Base-by-base conservation (phyloP, 2,797 vertebrate genomes). In the Lutra lutra region DNA sequence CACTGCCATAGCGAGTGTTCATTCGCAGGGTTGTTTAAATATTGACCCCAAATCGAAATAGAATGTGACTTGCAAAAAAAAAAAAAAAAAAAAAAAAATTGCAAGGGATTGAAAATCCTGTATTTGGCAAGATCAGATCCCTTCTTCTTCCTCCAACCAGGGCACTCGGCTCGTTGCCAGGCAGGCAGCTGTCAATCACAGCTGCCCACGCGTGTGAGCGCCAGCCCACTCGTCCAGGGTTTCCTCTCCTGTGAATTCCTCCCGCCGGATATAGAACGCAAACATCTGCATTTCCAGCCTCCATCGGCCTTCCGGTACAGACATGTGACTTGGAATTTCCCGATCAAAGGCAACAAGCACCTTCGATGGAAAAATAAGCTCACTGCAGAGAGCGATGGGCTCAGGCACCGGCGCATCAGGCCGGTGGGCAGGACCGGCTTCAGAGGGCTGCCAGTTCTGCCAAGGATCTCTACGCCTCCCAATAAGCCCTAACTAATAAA, bases 41-140 rank as follows among this genome's bases (percentile, higher is more conserved):
- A 84, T 91, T 94, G 82, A 20, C 38, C 54, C 56, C 8, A 48
- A 27, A 64, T 62, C 68, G 73, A 78, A 98, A 91, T 58, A 86
- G 20, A 51, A 79, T 27, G 27, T 43, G 60, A 79, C 64, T 75
- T 73, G 35, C 73, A 86, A 54, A 68, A 35, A 20, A 70, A 25
- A 32, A 40, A 40, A 40, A n/a, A n/a, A n/a, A n/a, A 40, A 38
- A 66, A 66, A 68, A 68, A 35, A 64, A 25, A 32, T 1, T 29
- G 48, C 25, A 68, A 94, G 21, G 27, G n/a, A 78, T 12, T 86
- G 68, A 88, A 72, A 92, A 95, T 48, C 66, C 60, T 90, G 48
- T 78, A 38, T 84, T 58, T 93, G 89, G 85, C 83, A 73, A 75
- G 56, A 89, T 94, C 27, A 43, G 77, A 48, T n/a, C 60, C 73